Evolutionary conservation across 2,888 invertebrate species (phyloP), one percentile per base, ranked within the genome.

Genomic region (Ormyrus thymus): DNA sequence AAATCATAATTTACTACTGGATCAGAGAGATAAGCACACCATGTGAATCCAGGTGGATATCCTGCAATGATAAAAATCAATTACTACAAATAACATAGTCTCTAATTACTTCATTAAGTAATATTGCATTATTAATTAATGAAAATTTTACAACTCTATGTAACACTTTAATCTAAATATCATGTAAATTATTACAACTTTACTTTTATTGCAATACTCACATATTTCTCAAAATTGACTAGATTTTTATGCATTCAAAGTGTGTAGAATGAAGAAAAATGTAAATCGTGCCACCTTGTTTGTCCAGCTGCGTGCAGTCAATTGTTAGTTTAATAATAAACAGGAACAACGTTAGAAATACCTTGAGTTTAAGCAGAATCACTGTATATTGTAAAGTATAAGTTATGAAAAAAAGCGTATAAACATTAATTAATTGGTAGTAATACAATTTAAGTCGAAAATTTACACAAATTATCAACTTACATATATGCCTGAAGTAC

Each of bases 221-320:
- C 81, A 64, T 13, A 45, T 55, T 48, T 9, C 56, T 62, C 15
- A 62, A 65, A 64, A 80, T 71, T 61, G 29, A 62, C 64, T 72
- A 73, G 29, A 79, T 43, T 59, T 82, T 84, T 85, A 87, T 83
- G 86, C 83, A 83, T 83, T 87, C 82, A 86, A 83, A 85, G 86
- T 83, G 83, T 85, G 83, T 81, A 85, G 86, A 82, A 84, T 84
- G 81, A 85, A 85, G 81, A 86, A 82, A 84, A 86, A 85, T 84
- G 85, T 85, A 84, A 86, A 83, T 82, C 84, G 85, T 82, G 84
- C 84, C 85, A 85, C 83, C 84, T 85, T 87, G 45, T 78, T 83
- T 83, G 83, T 88, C 88, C 87, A 83, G 89, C 90, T 90, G 89
- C 88, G 87, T 90, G 90, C 88, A 87, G 88, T 86, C 82, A 86